phyloP scores from a whole-genome alignment of 2,888 invertebrate species.

The Ophonus ardosiacus region DNA sequence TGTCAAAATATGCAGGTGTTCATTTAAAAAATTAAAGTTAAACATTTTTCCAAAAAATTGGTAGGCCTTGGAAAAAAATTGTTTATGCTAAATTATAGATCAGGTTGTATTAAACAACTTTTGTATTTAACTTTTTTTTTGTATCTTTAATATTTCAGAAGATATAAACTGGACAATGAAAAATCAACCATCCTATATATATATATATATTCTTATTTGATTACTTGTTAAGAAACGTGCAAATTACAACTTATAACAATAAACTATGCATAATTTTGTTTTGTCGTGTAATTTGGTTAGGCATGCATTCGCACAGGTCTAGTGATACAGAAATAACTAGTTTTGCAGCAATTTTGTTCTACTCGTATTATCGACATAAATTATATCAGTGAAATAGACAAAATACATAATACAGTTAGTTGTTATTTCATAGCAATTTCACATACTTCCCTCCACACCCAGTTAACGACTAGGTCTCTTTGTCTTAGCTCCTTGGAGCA shows the following conservation, averaged over 20 bases:
- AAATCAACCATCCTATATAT: too few relatives aligned
- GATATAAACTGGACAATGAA: too few relatives aligned
- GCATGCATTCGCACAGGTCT: neutral
- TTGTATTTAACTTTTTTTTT: too few relatives aligned
- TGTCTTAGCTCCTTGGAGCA: constrained; percentile 2
- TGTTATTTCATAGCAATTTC: constrained; percentile 49
- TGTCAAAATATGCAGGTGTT: too few relatives aligned
- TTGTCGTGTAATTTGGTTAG: constrained; percentile 30
- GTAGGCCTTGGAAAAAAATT: too few relatives aligned
- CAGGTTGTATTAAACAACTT: too few relatives aligned
- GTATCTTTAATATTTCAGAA: too few relatives aligned
- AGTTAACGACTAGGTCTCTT: constrained; percentile 33
- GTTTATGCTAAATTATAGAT: too few relatives aligned
- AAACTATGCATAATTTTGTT: neutral
- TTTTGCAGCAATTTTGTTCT: constrained; percentile 29
- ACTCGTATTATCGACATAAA: constrained; percentile 39
- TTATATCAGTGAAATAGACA: constrained; percentile 43
- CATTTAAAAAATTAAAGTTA: too few relatives aligned
- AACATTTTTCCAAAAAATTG: too few relatives aligned
- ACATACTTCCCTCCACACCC: constrained; percentile 48
- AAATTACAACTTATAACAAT: neutral
- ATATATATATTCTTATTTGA: too few relatives aligned
- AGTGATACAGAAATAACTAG: constrained; percentile 31
- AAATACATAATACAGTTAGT: constrained; percentile 47
- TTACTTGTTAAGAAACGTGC: neutral